Evolutionary conservation across 2,888 invertebrate genomes (phyloP).

Genomic region (Copidosoma aretas): DNA sequence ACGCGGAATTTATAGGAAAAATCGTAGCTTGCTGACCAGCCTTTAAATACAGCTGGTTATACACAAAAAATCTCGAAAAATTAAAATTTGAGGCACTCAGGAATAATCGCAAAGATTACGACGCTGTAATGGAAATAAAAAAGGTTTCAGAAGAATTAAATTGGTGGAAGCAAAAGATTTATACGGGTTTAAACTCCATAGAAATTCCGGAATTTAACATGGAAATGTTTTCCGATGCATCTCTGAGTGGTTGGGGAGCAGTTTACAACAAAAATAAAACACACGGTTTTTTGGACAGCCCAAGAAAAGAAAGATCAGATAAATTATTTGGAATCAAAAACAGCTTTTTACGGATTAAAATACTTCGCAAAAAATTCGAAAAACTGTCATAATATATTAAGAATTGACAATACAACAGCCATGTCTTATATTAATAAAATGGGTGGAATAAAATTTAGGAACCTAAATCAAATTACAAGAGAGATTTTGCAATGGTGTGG

Average conservation of each 20-base stretch:
- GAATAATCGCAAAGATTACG: slow-evolving; percentile 16
- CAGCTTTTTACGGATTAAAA: slow-evolving; percentile 3
- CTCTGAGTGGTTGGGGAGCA: neutral
- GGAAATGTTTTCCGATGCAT: slow-evolving; percentile 16
- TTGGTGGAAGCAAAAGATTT: slow-evolving; percentile 36
- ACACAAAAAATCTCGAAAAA: slow-evolving; percentile 31
- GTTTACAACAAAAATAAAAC: neutral
- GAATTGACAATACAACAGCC: slow-evolving; percentile 15
- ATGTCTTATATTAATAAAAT: slow-evolving; percentile 5
- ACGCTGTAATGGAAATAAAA: slow-evolving; percentile 18
- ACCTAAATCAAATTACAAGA: neutral
- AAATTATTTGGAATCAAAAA: slow-evolving; percentile 16
- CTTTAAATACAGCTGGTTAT: slow-evolving; percentile 8
- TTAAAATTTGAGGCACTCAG: slow-evolving; percentile 29
- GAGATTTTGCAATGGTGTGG: slow-evolving; percentile 24
- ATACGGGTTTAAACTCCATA: neutral
- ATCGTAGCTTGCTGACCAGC: slow-evolving; percentile 32
- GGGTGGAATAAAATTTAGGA: neutral
- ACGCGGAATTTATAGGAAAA: slow-evolving; percentile 34
- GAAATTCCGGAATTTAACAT: neutral
- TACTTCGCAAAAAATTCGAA: slow-evolving; percentile 6
- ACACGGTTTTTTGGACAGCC: slow-evolving; percentile 1
- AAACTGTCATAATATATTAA: slow-evolving; percentile 4
- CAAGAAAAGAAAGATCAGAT: slow-evolving; percentile 10
- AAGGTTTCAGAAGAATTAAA: slow-evolving; percentile 16